Percentiles rank a stretch among this genome's conserved stretches.
Evolutionary conservation across 2,797 vertebrate species (phyloP).

Genomic region (Ctenopoma kingsleyae): DNA sequence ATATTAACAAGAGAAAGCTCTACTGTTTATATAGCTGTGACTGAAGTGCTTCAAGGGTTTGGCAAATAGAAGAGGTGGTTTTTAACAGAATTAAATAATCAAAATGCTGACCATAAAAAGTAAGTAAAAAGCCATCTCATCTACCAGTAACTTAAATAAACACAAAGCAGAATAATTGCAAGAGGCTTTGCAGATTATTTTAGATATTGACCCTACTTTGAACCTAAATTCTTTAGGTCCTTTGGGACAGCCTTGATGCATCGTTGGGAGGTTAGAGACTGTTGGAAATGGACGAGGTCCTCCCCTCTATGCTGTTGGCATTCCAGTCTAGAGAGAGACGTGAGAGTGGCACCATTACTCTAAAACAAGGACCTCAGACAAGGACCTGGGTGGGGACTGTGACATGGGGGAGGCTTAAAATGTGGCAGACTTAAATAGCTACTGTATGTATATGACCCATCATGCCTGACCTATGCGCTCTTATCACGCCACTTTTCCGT

Average conservation of each 20-base stretch:
- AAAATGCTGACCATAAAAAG: neutral
- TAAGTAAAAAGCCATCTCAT: conserved; percentile 21
- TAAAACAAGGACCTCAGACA: conserved; percentile 52
- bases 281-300: conserved; percentile 37
- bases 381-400: conserved; percentile 25
- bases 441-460: conserved; percentile 56
- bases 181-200: conserved; percentile 45
- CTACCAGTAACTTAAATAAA: conserved; percentile 15
- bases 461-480: conserved; percentile 63
- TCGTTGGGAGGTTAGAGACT: conserved; percentile 18
- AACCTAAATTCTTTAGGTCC: conserved; percentile 50
- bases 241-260: conserved; percentile 45
- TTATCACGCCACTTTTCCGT: conserved; percentile 61
- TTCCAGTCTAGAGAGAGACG: conserved; percentile 52
- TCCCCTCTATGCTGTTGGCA: conserved; percentile 49
- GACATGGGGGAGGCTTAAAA: conserved; percentile 58
- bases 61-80: neutral
- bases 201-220: conserved; percentile 42
- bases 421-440: conserved; percentile 72
- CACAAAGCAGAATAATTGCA: conserved; percentile 4
- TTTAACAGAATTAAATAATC: conserved; percentile 24
- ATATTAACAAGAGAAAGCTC: conserved; percentile 30
- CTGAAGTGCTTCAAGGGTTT: conserved; percentile 10
- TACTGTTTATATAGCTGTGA: conserved; percentile 17
- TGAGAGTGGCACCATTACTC: conserved; percentile 45